Percentiles rank a stretch among this genome's conserved stretches.
Conservation (phyloP, 2,113 vertebrate species). For the Silurus asotus region DNA sequence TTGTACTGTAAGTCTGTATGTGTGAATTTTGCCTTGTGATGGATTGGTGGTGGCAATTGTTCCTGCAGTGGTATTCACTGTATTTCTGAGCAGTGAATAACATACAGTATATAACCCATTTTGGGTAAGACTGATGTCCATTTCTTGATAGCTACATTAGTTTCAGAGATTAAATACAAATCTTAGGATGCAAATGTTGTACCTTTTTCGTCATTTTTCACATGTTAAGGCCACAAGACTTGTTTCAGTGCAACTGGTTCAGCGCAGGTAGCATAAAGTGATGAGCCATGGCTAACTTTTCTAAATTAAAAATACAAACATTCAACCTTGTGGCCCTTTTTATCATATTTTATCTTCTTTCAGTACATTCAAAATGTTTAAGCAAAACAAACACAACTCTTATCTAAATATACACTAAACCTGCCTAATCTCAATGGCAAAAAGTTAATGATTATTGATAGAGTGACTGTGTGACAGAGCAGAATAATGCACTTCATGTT, state of each 20-base stretch:
- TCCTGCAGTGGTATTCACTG: not conserved
- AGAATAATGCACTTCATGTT: not conserved
- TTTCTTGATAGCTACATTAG: not conserved
- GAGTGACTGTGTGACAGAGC: not conserved
- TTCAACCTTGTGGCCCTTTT: not conserved
- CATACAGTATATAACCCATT: not conserved
- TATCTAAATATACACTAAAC: not conserved
- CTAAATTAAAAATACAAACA: not conserved
- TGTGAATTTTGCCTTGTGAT: not conserved
- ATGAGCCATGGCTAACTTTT: not conserved
- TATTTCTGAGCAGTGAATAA: not conserved
- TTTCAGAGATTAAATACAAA: not conserved
- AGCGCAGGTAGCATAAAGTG: not conserved
- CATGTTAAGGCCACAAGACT: not conserved
- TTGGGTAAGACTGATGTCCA: not conserved
- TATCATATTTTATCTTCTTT: not conserved
- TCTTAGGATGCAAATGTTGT: not conserved
- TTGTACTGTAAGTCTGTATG: not conserved
- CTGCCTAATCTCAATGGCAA: constrained; percentile 2
- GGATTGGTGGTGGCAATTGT: not conserved
- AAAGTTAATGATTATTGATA: constrained; percentile 2
- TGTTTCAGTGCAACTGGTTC: not conserved
- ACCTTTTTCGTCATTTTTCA: not conserved
- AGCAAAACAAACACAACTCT: not conserved
- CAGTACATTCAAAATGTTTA: not conserved